phyloP scores from a whole-genome alignment of 2,113 vertebrate species.

The Heteronetta atricapilla region DNA sequence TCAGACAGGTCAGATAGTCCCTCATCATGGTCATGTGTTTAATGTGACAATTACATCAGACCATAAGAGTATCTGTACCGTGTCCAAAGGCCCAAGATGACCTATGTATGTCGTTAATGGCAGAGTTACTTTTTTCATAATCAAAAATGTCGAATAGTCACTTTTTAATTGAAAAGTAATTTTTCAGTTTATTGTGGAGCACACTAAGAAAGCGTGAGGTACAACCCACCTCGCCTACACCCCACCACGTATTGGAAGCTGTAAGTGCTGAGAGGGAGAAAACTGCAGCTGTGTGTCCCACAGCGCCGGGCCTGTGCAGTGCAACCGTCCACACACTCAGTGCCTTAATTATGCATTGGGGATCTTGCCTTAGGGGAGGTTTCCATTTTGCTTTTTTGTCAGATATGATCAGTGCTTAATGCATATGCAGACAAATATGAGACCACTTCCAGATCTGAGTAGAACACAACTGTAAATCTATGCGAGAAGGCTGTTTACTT shows the following conservation, averaged over 20 bases:
- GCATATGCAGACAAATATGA: neutral
- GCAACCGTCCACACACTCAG: neutral
- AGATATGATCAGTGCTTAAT: neutral
- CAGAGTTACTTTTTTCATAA: neutral
- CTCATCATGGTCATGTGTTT: neutral
- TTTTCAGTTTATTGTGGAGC: neutral
- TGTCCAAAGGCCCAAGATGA: neutral
- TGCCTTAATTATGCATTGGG: neutral
- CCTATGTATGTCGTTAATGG: neutral
- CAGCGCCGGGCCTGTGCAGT: fast-evolving
- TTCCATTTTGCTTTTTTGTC: neutral
- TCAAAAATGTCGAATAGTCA: neutral
- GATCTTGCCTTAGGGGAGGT: neutral
- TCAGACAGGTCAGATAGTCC: neutral
- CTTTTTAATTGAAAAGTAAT: neutral
- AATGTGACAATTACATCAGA: neutral
- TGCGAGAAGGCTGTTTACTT: neutral
- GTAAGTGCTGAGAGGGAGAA: neutral
- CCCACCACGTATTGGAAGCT: fast-evolving
- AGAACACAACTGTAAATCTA: neutral
- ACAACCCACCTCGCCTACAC: neutral
- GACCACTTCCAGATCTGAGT: neutral
- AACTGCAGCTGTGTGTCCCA: neutral
- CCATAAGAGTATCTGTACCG: neutral
- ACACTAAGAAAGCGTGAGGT: neutral